Percentiles rank a stretch among this genome's conserved stretches.
These are phyloP conservation scores for Epinotia nisella DNA, from an alignment of 2,888 invertebrate species.

Conservation along the genomic window DNA sequence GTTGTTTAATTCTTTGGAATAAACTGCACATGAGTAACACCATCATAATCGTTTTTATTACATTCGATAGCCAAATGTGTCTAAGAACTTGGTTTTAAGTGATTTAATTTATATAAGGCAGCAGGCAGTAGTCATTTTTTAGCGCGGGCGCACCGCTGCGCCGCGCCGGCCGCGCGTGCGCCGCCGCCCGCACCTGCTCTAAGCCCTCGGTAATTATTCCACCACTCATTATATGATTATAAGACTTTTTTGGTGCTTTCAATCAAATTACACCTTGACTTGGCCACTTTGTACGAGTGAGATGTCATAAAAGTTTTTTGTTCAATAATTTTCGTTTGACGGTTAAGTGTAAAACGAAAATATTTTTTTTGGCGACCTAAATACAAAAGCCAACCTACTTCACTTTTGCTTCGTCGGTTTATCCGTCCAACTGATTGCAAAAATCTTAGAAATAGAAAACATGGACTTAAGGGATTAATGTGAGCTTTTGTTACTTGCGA, in stretches of 20 bases:
- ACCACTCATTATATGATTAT: slow-evolving; percentile 84
- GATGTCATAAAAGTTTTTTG: slow-evolving; percentile 82
- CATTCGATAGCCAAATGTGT: not conserved
- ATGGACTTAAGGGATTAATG: slow-evolving; percentile 45
- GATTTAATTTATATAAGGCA: slow-evolving; percentile 32
- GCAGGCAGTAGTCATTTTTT: slow-evolving; percentile 46
- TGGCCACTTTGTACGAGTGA: slow-evolving; percentile 78
- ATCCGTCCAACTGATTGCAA: slow-evolving; percentile 36
- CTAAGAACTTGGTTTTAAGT: slow-evolving; percentile 19
- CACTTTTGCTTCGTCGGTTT: slow-evolving; percentile 34
- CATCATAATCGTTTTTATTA: not conserved
- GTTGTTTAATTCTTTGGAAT: not conserved
- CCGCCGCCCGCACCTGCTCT: slow-evolving; percentile 72
- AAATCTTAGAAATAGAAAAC: slow-evolving; percentile 45
- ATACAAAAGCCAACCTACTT: slow-evolving; percentile 23
- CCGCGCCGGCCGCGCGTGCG: slow-evolving; percentile 72
- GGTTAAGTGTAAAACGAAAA: slow-evolving; percentile 72
- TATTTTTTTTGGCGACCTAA: slow-evolving; percentile 34
- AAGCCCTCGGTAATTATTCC: slow-evolving; percentile 82
- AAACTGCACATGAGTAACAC: not conserved
- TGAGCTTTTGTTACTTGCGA: slow-evolving; percentile 52
- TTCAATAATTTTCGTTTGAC: slow-evolving; percentile 58
- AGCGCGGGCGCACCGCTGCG: slow-evolving; percentile 53
- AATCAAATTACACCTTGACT: slow-evolving; percentile 84
- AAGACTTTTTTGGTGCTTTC: slow-evolving; percentile 84